Evolutionary conservation across 53 echinoderm and acorn worm genomes (phyloP).

Genomic region (Glandiceps talaboti): DNA sequence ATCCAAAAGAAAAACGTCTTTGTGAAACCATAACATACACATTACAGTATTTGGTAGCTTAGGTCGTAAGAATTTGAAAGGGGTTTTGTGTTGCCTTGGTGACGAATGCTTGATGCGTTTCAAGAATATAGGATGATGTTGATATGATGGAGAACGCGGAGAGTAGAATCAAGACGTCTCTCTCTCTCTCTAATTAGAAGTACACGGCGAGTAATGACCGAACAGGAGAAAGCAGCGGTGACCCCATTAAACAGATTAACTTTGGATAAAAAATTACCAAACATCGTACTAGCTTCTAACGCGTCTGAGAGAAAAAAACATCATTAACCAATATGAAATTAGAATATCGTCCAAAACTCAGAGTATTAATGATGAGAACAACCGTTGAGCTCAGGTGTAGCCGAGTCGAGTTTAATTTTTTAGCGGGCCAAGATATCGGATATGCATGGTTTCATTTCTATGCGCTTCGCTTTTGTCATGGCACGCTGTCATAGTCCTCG

Average conservation of each 20-base stretch:
- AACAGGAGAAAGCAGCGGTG: not conserved
- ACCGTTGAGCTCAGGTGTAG: slow-evolving; percentile 41
- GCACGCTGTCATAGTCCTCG: not conserved
- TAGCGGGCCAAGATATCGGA: slow-evolving; percentile 24
- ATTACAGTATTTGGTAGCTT: too few species aligned
- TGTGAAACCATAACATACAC: too few species aligned
- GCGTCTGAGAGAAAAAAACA: slow-evolving; percentile 12
- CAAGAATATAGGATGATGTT: too few species aligned
- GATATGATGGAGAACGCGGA: too few species aligned
- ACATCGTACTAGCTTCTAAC: not conserved
- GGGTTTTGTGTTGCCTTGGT: too few species aligned
- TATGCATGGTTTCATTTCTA: slow-evolving; percentile 8
- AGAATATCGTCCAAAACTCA: slow-evolving; percentile 11
- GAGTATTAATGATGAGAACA: not conserved
- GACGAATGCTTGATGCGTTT: too few species aligned
- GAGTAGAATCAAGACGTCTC: too few species aligned
- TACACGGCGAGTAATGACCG: not conserved
- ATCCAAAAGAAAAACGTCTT: too few species aligned
- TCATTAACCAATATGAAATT: slow-evolving; percentile 31
- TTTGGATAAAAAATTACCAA: not conserved
- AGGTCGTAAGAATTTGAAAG: too few species aligned
- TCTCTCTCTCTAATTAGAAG: not conserved
- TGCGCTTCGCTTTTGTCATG: not conserved
- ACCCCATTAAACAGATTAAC: not conserved
- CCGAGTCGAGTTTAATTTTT: slow-evolving; percentile 38